Conservation (phyloP, 2,888 invertebrate genomes). For the Lepidonotus clava region DNA sequence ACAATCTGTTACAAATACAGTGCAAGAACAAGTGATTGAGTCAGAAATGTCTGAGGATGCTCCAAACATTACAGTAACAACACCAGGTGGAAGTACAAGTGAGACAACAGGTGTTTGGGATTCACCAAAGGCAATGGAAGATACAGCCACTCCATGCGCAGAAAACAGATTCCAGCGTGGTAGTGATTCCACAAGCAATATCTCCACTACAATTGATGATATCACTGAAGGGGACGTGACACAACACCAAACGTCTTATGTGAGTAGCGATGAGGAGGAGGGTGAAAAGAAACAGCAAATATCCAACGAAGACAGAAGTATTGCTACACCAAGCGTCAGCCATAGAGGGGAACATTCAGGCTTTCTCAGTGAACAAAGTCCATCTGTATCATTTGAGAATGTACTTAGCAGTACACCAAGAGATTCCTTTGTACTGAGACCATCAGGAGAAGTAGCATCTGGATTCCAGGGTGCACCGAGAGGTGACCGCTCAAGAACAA, state of each 20-base stretch:
- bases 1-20: no score
- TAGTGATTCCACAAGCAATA: no score
- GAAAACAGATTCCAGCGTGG: no score
- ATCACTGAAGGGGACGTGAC: no score
- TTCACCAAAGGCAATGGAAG: neutral
- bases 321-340: neutral
- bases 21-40: no score
- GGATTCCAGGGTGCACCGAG: neutral
- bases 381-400: conserved; percentile 24
- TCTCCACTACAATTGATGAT: no score
- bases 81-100: neutral
- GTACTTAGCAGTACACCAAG: conserved; percentile 26
- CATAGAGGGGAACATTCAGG: neutral
- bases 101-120: neutral
- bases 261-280: no score
- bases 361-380: neutral
- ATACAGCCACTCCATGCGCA: no score
- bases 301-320: neutral
- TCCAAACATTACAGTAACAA: neutral
- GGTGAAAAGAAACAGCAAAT: no score
- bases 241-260: no score
- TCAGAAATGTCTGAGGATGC: no score
- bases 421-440: neutral
- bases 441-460: neutral
- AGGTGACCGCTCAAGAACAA: neutral